phyloP scores from a whole-genome alignment of 2,888 invertebrate genomes.

The Philonicus albiceps region DNA sequence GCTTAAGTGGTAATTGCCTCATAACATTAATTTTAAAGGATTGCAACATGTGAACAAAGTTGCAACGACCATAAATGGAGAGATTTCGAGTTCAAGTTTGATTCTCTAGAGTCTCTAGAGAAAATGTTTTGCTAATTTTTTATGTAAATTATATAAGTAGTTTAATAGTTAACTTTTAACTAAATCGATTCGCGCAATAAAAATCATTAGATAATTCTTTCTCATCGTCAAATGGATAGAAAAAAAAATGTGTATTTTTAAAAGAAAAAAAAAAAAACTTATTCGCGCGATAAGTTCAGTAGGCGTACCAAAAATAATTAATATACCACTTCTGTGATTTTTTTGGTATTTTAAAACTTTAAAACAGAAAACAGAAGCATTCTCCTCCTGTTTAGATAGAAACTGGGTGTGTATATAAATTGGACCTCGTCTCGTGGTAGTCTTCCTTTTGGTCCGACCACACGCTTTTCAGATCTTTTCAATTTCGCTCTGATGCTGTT shows the following conservation, averaged over 20 bases:
- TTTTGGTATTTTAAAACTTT: constrained; percentile 5
- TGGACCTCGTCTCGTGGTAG: neutral
- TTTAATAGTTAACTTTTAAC: neutral
- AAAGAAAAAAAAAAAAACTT: neutral
- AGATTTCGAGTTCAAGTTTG: neutral
- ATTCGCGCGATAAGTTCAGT: neutral
- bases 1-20: neutral
- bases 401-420: neutral
- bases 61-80: neutral
- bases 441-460: neutral
- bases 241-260: neutral
- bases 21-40: neutral
- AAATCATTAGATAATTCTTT: neutral
- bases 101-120: neutral
- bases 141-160: neutral
- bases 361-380: constrained; percentile 7
- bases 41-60: neutral
- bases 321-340: constrained; percentile 16
- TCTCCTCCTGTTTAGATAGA: neutral
- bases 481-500: constrained; percentile 25
- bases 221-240: neutral
- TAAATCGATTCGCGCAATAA: neutral
- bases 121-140: neutral
- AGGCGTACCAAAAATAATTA: constrained; percentile 16
- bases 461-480: neutral